Percentiles rank a stretch among this genome's conserved stretches.
These are phyloP conservation scores for Silurus aristotelis DNA, from an alignment of 2,797 vertebrate genomes.

Conservation along the genomic window DNA sequence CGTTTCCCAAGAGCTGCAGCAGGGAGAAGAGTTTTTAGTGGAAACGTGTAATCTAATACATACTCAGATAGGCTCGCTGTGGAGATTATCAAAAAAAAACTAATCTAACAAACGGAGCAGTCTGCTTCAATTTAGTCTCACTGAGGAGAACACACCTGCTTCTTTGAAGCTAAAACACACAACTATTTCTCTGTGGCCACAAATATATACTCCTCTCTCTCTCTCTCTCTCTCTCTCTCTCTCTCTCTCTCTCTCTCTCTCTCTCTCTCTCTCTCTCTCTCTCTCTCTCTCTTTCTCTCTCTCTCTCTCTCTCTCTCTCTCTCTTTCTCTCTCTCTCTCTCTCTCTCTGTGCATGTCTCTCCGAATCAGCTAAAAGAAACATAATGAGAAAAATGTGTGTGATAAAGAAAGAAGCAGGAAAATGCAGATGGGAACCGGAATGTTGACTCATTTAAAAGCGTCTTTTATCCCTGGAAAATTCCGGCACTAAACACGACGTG, in stretches of 20 bases:
- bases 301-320: background rate
- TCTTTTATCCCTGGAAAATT: constrained; percentile 53
- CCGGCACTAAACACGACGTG: constrained; percentile 46
- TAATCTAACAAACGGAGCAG: constrained; percentile 56
- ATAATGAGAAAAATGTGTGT: constrained; percentile 48
- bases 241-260: constrained; percentile 3
- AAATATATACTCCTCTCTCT: constrained; percentile 13
- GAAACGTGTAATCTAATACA: constrained; percentile 48
- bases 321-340: constrained; percentile 25
- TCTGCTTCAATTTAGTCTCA: constrained; percentile 53
- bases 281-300: background rate
- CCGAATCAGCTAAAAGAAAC: constrained; percentile 43
- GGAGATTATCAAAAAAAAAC: constrained; percentile 57
- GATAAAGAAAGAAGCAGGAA: constrained; percentile 16
- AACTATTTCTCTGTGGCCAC: constrained; percentile 38
- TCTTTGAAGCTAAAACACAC: constrained; percentile 30
- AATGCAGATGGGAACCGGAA: constrained; percentile 46
- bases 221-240: background rate
- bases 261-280: constrained; percentile 18
- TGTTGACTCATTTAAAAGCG: constrained; percentile 51
- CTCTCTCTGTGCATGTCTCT: background rate
- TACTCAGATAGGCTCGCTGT: constrained; percentile 23
- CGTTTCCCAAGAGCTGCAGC: constrained; percentile 4
- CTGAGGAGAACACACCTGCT: constrained; percentile 43
- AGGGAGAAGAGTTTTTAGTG: constrained; percentile 40